Evolutionary conservation across 2,888 invertebrate genomes (phyloP).

Genomic region (Harpagoxenus sublaevis): DNA sequence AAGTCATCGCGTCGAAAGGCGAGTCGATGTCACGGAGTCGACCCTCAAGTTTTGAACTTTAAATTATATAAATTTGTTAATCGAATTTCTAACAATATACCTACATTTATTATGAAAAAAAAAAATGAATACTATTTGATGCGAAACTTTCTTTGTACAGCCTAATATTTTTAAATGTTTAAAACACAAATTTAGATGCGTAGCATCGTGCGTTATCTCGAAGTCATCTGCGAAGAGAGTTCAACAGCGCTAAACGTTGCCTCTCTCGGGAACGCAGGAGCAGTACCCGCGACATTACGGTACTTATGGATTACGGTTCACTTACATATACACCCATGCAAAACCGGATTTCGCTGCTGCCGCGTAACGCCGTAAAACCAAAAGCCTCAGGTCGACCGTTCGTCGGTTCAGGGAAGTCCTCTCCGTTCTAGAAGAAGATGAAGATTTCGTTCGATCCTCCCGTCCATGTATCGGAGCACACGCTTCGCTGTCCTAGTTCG

Average conservation of each 20-base stretch:
- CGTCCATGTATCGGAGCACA: slow-evolving; percentile 48
- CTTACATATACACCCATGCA: slow-evolving; percentile 78
- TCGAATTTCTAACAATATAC: not conserved
- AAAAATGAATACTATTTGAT: not conserved
- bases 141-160: not conserved
- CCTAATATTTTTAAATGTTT: not conserved
- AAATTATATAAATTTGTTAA: not conserved
- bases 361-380: slow-evolving; percentile 17
- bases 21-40: not conserved
- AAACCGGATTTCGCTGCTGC: slow-evolving; percentile 56
- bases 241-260: slow-evolving; percentile 13
- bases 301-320: slow-evolving; percentile 55
- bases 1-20: slow-evolving; percentile 16
- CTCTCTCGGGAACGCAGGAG: not conserved
- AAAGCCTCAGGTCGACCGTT: slow-evolving; percentile 9
- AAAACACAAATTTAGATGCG: not conserved
- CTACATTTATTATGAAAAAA: not conserved
- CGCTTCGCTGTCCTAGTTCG: slow-evolving; percentile 52
- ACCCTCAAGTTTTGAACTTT: not conserved
- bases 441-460: slow-evolving; percentile 12
- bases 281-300: slow-evolving; percentile 37
- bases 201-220: not conserved
- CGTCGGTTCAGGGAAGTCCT: slow-evolving; percentile 17
- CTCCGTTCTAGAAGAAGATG: slow-evolving; percentile 14
- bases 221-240: not conserved